Evolutionary conservation across 2,797 vertebrate genomes (phyloP).

Genomic region (Taenioides sp.): DNA sequence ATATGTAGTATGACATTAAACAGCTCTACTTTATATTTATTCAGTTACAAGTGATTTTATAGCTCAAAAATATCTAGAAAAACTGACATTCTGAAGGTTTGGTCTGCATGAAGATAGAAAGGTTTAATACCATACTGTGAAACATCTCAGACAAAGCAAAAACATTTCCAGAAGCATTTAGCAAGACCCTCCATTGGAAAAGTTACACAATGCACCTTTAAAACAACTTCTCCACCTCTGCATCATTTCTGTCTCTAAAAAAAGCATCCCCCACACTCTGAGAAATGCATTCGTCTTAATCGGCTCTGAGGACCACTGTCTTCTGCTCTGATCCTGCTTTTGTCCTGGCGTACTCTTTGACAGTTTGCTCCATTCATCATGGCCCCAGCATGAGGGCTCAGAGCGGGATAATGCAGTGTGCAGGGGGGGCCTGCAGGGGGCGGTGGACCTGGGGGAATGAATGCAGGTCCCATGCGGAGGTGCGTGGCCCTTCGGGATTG

Average conservation of each 20-base stretch:
- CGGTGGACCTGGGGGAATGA: conserved; percentile 34
- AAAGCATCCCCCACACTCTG: conserved; percentile 20
- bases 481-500: conserved; percentile 55
- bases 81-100: too few relatives aligned
- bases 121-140: too few relatives aligned
- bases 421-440: conserved; percentile 6
- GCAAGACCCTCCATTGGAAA: too few relatives aligned
- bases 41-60: too few relatives aligned
- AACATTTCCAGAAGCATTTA: too few relatives aligned
- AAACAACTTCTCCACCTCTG: neutral
- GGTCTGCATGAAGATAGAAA: too few relatives aligned
- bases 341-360: conserved; percentile 40
- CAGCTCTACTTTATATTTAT: too few relatives aligned
- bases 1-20: too few relatives aligned
- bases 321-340: conserved; percentile 33
- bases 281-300: conserved; percentile 19
- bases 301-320: conserved; percentile 12
- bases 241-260: neutral
- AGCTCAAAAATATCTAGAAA: too few relatives aligned
- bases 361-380: conserved; percentile 57
- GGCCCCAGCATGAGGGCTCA: conserved; percentile 60
- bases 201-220: too few relatives aligned
- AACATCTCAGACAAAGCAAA: too few relatives aligned
- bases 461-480: conserved; percentile 21
- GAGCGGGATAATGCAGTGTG: conserved; percentile 30